A percentile compares a stretch with the other conserved stretches of the same genome.
Conservation (phyloP, 2,113 vertebrate genomes). For the Neofelis nebulosa region DNA sequence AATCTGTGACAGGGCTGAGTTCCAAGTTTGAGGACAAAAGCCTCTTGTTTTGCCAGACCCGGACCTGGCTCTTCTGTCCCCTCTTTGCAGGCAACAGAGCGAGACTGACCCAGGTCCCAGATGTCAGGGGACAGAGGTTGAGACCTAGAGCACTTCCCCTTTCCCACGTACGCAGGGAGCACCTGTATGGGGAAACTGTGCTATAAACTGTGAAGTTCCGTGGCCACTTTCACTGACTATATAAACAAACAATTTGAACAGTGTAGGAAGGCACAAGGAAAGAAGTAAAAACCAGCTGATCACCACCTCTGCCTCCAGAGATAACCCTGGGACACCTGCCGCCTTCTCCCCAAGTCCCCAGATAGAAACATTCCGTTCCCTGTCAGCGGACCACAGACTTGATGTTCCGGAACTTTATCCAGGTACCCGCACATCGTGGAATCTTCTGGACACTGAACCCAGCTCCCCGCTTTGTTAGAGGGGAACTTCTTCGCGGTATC, state of each 20-base stretch:
- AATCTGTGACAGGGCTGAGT: not conserved
- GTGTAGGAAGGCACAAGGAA: no score
- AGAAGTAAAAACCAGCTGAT: no score
- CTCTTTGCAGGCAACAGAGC: not conserved
- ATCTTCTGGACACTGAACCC: not conserved
- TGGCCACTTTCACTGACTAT: not conserved
- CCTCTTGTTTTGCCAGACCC: not conserved
- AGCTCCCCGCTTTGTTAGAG: accelerated
- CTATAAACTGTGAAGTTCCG: accelerated
- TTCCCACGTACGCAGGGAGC: accelerated
- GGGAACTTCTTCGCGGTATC: not conserved
- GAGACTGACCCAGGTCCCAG: not conserved
- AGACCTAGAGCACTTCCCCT: no score
- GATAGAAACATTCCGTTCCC: accelerated
- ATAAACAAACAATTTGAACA: not conserved
- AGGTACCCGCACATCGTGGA: not conserved
- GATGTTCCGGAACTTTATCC: not conserved
- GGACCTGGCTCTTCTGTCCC: not conserved
- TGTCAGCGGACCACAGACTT: accelerated
- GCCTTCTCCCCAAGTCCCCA: not conserved
- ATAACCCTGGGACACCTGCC: accelerated
- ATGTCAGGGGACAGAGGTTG: not conserved
- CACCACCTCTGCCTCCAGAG: not conserved
- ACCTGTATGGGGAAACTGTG: not conserved
- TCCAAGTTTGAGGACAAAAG: slow-evolving; percentile 21